Evolutionary conservation across 2,113 vertebrate genomes (phyloP).

Genomic region (Hemichromis elongatus): DNA sequence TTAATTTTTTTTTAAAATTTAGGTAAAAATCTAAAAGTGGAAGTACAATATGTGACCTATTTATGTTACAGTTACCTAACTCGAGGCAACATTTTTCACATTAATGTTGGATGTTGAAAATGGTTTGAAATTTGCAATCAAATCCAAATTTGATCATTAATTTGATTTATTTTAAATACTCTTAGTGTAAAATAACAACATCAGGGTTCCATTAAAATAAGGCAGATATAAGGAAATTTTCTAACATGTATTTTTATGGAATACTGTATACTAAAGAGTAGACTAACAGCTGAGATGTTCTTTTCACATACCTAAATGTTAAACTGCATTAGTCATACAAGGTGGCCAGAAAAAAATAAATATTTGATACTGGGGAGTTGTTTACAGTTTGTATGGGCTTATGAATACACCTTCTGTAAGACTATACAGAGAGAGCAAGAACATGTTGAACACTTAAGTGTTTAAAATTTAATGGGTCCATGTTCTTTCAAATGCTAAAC

Average conservation of each 20-base stretch:
- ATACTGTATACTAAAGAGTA: neutral
- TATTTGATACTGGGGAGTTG: neutral
- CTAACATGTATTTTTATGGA: neutral
- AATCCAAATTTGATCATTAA: neutral
- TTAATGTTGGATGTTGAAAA: neutral
- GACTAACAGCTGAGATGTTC: neutral
- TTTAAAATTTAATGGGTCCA: neutral
- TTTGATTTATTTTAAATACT: neutral
- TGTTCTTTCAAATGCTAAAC: neutral
- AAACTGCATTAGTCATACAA: neutral
- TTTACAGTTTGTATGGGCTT: neutral
- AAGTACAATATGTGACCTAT: neutral
- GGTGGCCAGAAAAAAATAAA: neutral
- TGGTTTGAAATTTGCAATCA: neutral
- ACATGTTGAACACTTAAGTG: neutral
- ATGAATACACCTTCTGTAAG: neutral
- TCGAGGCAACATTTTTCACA: neutral
- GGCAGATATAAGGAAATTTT: neutral
- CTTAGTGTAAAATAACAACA: neutral
- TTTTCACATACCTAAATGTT: neutral
- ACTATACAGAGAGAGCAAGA: neutral
- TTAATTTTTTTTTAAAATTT: rapidly evolving
- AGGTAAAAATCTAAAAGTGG: neutral
- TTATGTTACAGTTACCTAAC: neutral
- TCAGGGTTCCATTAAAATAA: neutral